These are phyloP conservation scores for Entomobrya proxima DNA, from an alignment of 2,888 invertebrate genomes.

Conservation along the genomic window DNA sequence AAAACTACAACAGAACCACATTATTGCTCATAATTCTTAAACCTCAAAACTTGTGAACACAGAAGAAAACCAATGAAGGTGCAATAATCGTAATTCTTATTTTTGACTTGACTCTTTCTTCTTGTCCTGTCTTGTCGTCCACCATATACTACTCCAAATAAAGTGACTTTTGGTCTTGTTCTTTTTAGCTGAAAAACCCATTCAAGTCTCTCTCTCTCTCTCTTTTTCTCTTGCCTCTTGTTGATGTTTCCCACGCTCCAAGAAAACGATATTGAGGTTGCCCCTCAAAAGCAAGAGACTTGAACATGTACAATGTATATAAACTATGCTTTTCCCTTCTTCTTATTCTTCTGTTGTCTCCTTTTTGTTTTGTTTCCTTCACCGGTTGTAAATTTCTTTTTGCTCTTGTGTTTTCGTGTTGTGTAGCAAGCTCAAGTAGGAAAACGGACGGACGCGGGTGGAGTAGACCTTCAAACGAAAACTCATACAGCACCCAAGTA, in stretches of 20 bases:
- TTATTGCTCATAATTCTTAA: conserved; percentile 68
- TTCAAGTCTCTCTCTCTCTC: conserved; percentile 20
- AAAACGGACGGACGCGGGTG: conserved; percentile 30
- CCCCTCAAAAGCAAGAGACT: neutral
- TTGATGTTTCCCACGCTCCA: conserved; percentile 70
- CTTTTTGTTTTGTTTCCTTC: conserved; percentile 30
- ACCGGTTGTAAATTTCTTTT: conserved; percentile 61
- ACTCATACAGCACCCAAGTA: conserved; percentile 52
- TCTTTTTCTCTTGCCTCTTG: conserved; percentile 35
- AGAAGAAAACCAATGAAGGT: conserved; percentile 72
- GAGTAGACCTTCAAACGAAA: conserved; percentile 37
- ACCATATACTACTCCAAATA: neutral
- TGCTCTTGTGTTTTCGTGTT: neutral
- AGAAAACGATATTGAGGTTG: conserved; percentile 51
- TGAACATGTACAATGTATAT: neutral
- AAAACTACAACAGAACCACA: conserved; percentile 64
- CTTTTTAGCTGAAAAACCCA: conserved; percentile 63
- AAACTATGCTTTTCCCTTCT: neutral
- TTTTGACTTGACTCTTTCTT: conserved; percentile 65
- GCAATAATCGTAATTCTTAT: conserved; percentile 75
- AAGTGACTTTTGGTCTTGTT: conserved; percentile 66
- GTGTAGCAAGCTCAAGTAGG: neutral
- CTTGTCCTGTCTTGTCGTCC: conserved; percentile 28
- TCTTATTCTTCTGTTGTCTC: neutral
- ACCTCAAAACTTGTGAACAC: conserved; percentile 57